phyloP scores from a whole-genome alignment of 2,888 invertebrate species.

The Chydorus sphaericus region DNA sequence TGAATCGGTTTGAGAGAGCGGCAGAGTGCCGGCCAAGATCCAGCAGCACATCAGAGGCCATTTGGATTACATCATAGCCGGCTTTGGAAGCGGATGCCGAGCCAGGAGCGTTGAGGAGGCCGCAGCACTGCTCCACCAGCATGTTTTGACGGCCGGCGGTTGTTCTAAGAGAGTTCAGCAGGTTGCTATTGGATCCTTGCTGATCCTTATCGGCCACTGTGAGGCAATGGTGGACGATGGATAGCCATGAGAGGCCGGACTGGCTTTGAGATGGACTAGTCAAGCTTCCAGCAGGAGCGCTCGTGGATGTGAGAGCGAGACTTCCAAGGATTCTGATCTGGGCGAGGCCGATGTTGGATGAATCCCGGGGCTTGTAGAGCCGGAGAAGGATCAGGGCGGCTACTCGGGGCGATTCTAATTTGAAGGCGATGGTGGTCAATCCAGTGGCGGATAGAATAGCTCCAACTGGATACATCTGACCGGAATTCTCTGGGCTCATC shows the following conservation, averaged over 20 bases:
- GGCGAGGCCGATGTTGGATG: conserved; percentile 74
- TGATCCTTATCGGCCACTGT: conserved; percentile 30
- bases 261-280: neutral
- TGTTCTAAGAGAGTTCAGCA: neutral
- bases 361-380: conserved; percentile 70
- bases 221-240: conserved; percentile 64
- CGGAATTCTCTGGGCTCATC: conserved; percentile 61
- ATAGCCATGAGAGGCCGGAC: conserved; percentile 42
- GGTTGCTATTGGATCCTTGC: neutral
- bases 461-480: conserved; percentile 63
- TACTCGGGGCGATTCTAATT: conserved; percentile 66
- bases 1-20: conserved; percentile 30
- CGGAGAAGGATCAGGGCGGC: conserved; percentile 66
- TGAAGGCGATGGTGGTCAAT: conserved; percentile 69
- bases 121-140: conserved; percentile 48
- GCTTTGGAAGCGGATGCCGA: conserved; percentile 44
- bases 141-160: conserved; percentile 31
- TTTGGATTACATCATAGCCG: conserved; percentile 33
- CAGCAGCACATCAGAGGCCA: conserved; percentile 40
- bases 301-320: conserved; percentile 42
- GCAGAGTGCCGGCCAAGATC: conserved; percentile 50
- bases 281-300: neutral
- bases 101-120: conserved; percentile 45
- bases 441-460: conserved; percentile 76
- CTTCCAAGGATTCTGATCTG: conserved; percentile 71